Percentiles rank a stretch among this genome's conserved stretches.
Evolutionary conservation across 2,888 invertebrate species (phyloP).

Genomic region (Nemotelus nigrinus): DNA sequence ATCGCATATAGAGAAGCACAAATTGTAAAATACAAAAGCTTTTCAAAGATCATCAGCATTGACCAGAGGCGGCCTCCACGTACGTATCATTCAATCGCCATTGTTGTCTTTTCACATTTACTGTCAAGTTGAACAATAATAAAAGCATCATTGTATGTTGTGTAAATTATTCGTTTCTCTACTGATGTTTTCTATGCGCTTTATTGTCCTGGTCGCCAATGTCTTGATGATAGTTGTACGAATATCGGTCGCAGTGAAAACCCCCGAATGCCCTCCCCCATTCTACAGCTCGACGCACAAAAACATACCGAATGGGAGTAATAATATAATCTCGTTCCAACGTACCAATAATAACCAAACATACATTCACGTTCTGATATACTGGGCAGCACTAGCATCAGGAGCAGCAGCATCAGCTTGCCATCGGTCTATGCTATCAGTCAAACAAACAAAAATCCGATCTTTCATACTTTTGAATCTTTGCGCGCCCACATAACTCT

Average conservation of each 20-base stretch:
- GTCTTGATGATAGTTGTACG: constrained; percentile 6
- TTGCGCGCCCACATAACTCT: constrained; percentile 50
- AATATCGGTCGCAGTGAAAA: background rate
- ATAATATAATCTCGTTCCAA: too few relatives aligned
- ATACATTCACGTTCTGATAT: too few relatives aligned
- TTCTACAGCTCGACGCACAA: too few relatives aligned
- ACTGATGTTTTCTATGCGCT: constrained; percentile 9
- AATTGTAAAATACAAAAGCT: too few relatives aligned
- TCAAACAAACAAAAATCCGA: constrained; percentile 50
- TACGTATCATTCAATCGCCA: constrained; percentile 11
- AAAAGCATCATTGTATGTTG: constrained; percentile 25
- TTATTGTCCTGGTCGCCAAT: constrained; percentile 15
- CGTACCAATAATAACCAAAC: too few relatives aligned
- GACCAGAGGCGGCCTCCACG: background rate
- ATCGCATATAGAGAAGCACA: too few relatives aligned
- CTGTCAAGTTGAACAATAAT: constrained; percentile 18
- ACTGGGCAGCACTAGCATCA: background rate
- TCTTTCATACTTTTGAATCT: constrained; percentile 49
- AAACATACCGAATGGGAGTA: too few relatives aligned
- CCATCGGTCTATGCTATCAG: constrained; percentile 38
- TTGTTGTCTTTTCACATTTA: constrained; percentile 11
- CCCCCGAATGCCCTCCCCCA: too few relatives aligned
- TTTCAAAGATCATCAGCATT: too few relatives aligned
- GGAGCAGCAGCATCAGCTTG: background rate
- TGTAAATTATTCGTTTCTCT: constrained; percentile 28